Conservation (phyloP, 2,797 vertebrate genomes). For the Balearica regulorum region DNA sequence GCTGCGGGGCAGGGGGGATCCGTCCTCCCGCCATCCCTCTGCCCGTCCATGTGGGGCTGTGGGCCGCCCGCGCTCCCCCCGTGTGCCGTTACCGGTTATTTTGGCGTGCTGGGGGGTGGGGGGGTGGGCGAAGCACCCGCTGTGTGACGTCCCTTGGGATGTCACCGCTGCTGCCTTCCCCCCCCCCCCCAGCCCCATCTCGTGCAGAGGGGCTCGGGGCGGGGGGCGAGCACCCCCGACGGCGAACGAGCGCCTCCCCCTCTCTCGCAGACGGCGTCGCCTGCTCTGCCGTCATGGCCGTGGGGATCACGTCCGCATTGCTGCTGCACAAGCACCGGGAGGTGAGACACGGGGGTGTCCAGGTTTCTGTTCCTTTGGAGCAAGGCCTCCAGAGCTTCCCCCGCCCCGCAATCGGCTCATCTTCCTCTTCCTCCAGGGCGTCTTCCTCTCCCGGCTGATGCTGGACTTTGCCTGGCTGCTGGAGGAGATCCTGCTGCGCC, state of each 20-base stretch:
- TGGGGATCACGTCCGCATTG: constrained; percentile 80
- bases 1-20: neutral
- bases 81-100: too few species aligned
- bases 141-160: neutral
- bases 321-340: constrained; percentile 81
- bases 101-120: too few species aligned
- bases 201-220: neutral
- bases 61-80: too few species aligned
- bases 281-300: constrained; percentile 83
- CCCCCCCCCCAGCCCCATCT: too few species aligned
- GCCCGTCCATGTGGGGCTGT: neutral
- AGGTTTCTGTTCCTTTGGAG: neutral
- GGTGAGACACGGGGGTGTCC: constrained; percentile 57
- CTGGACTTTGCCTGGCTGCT: constrained; percentile 84
- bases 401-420: neutral
- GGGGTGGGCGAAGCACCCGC: neutral
- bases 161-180: too few species aligned
- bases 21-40: neutral
- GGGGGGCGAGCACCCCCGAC: accelerated
- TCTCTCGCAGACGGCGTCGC: constrained; percentile 72
- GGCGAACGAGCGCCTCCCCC: accelerated
- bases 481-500: constrained; percentile 85
- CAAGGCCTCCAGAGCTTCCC: neutral
- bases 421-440: constrained; percentile 70
- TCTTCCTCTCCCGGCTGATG: constrained; percentile 78